A percentile compares a stretch with the other conserved stretches of the same genome.
phyloP scores from a whole-genome alignment of 2,113 vertebrate species.

The Cyphomyrus discorhynchus region DNA sequence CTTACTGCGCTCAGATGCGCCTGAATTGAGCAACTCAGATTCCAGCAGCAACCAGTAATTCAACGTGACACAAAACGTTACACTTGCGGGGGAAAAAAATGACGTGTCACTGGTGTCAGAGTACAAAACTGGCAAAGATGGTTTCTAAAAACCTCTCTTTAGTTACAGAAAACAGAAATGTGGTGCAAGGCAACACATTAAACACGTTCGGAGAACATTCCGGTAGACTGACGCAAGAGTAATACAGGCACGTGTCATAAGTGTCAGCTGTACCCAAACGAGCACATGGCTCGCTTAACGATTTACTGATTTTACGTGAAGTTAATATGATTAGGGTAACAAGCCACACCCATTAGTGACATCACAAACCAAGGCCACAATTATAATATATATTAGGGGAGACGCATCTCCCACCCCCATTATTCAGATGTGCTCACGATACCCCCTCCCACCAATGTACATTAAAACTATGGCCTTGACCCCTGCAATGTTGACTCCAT shows the following conservation, averaged over 20 bases:
- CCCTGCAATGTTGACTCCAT: no score
- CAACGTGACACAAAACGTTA: neutral
- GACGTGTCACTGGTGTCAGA: neutral
- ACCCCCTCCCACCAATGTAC: no score
- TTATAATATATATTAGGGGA: neutral
- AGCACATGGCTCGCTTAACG: neutral
- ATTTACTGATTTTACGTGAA: neutral
- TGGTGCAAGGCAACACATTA: neutral
- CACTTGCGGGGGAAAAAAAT: neutral
- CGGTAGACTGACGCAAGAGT: neutral
- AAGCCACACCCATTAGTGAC: neutral
- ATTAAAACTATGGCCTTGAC: no score
- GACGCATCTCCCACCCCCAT: no score
- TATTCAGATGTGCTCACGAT: no score
- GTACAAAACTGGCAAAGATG: neutral
- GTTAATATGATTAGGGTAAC: neutral
- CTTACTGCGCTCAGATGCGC: neutral
- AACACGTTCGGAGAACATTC: neutral
- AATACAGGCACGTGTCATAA: neutral
- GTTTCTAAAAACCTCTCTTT: neutral
- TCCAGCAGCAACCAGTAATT: neutral
- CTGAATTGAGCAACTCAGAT: neutral
- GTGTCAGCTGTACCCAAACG: neutral
- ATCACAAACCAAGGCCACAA: neutral
- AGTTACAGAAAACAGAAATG: neutral